A percentile compares a stretch with the other conserved stretches of the same genome.
Evolutionary conservation across 1,140 invertebrate species (phyloP).

Genomic region (Colletes latitarsis): DNA sequence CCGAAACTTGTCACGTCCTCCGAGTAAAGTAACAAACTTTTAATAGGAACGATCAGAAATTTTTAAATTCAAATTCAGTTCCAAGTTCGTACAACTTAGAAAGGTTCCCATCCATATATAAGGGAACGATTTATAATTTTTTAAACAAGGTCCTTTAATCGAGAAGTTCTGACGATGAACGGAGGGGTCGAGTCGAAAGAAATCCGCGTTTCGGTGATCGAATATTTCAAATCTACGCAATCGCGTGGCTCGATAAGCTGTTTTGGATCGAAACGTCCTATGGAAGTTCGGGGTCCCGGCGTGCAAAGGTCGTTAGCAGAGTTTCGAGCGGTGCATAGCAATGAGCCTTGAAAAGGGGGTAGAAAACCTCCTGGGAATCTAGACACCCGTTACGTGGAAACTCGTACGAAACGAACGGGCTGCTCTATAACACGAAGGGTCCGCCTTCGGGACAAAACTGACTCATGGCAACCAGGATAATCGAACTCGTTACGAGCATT

Average conservation of each 20-base stretch:
- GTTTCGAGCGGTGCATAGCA: slow-evolving; percentile 78
- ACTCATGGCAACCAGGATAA: slow-evolving; percentile 77
- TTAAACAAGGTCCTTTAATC: no score
- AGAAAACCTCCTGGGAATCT: slow-evolving; percentile 78
- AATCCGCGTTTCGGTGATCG: slow-evolving; percentile 26
- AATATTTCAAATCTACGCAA: slow-evolving; percentile 50
- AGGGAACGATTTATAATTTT: no score
- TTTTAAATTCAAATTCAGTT: no score
- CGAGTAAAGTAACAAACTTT: no score
- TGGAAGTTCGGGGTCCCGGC: slow-evolving; percentile 46
- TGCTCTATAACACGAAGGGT: slow-evolving; percentile 34
- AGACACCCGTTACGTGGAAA: slow-evolving; percentile 73
- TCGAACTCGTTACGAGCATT: slow-evolving; percentile 77
- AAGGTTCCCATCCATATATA: no score
- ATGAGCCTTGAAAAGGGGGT: slow-evolving; percentile 72
- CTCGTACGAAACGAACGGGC: slow-evolving; percentile 57
- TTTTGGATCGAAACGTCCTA: slow-evolving; percentile 52
- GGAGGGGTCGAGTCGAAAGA: not conserved
- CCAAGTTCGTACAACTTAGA: no score
- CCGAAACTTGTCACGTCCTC: no score
- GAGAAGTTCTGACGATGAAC: no score
- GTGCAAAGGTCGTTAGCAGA: slow-evolving; percentile 77
- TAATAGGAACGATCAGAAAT: no score
- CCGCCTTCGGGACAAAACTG: slow-evolving; percentile 61
- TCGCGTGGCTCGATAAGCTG: slow-evolving; percentile 42